phyloP scores from a whole-genome alignment of 2,113 vertebrate genomes.

The Notarius quadriscutis region DNA sequence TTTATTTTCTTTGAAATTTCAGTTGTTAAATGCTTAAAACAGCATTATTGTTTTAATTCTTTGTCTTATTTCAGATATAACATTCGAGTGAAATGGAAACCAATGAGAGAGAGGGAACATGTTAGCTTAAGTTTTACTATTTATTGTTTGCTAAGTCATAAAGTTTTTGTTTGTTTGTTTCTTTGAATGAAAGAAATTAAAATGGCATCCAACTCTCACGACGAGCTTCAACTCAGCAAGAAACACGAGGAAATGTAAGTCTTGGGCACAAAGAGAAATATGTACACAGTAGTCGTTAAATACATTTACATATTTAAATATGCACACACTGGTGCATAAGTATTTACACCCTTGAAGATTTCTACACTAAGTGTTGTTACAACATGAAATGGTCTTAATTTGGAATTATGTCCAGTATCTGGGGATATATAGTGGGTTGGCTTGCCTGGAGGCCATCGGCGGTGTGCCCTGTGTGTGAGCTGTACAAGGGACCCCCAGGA shows the following conservation, averaged over 20 bases:
- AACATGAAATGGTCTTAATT: not conserved
- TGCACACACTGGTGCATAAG: not conserved
- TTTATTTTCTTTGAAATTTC: not conserved
- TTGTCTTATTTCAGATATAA: not conserved
- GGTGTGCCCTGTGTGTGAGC: too few species aligned
- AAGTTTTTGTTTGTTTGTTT: not conserved
- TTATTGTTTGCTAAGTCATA: too few species aligned
- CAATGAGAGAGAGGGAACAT: not conserved
- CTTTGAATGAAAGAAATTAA: not conserved
- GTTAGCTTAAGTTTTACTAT: not conserved
- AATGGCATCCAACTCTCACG: constrained; percentile 69
- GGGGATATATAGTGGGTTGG: too few species aligned
- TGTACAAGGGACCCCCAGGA: too few species aligned
- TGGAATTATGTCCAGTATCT: not conserved
- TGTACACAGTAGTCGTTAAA: not conserved
- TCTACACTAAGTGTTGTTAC: not conserved
- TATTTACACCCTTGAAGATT: not conserved
- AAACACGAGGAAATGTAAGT: constrained; percentile 86
- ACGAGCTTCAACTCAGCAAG: constrained; percentile 75
- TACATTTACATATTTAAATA: not conserved
- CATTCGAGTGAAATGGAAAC: not conserved
- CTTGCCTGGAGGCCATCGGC: too few species aligned
- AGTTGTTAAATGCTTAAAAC: not conserved
- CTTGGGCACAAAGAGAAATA: not conserved
- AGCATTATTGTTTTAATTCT: not conserved